Evolutionary conservation across 2,888 invertebrate species (phyloP).

Genomic region (Pachydiplax longipennis): DNA sequence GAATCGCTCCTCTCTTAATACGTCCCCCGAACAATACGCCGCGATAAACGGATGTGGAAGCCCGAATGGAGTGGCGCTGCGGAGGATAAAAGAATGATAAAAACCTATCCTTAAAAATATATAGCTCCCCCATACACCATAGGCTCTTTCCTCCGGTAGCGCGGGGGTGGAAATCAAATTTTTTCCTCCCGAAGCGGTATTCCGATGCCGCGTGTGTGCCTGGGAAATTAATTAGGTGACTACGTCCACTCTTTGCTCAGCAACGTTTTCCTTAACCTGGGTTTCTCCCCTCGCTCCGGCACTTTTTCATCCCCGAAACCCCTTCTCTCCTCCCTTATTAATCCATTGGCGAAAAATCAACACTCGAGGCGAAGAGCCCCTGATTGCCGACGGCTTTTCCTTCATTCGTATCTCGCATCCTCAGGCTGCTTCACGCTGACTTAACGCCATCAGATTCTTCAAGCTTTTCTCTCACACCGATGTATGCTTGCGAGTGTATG

Average conservation of each 20-base stretch:
- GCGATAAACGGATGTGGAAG: not conserved
- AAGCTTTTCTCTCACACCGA: not conserved
- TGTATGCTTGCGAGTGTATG: too few relatives aligned
- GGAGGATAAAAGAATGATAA: not conserved
- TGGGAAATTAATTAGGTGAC: not conserved
- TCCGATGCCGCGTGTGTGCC: not conserved
- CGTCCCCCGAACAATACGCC: not conserved
- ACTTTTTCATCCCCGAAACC: not conserved
- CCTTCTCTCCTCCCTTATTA: not conserved
- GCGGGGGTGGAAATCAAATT: not conserved
- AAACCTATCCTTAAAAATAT: not conserved
- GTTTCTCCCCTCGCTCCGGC: not conserved
- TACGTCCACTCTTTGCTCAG: not conserved
- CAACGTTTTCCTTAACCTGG: not conserved
- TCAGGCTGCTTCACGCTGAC: not conserved
- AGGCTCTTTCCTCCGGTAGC: not conserved
- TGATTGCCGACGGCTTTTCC: constrained; percentile 6
- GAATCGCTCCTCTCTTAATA: not conserved
- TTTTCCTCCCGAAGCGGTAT: not conserved
- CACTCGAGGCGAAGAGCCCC: not conserved
- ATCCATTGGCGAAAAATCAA: not conserved
- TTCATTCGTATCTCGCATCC: not conserved
- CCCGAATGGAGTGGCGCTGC: not conserved
- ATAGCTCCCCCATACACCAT: not conserved
- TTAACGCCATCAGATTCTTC: not conserved